A percentile compares a stretch with the other conserved stretches of the same genome.
These are phyloP conservation scores for Lissonota sp. DNA, from an alignment of 2,888 invertebrate species.

Conservation along the genomic window DNA sequence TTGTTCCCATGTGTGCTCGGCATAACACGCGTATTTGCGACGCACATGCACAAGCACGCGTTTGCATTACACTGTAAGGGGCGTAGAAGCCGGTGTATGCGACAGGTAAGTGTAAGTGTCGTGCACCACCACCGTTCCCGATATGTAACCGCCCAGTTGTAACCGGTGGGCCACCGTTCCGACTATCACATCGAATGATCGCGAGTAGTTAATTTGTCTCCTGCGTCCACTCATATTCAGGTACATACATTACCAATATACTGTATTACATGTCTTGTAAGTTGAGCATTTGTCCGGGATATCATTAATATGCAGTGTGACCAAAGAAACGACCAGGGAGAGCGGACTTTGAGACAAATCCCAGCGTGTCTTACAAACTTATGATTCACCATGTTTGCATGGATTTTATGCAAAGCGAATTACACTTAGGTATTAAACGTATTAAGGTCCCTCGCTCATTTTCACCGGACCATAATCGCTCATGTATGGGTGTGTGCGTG, in stretches of 20 bases:
- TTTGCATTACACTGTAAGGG: not conserved
- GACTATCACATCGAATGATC: constrained; percentile 67
- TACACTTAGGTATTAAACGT: constrained; percentile 32
- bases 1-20: too few species aligned
- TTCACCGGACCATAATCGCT: constrained; percentile 8
- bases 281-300: not conserved
- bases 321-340: not conserved
- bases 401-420: constrained; percentile 24
- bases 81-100: not conserved
- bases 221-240: constrained; percentile 38
- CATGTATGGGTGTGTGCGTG: not conserved
- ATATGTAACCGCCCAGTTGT: constrained; percentile 38
- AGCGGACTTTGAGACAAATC: not conserved
- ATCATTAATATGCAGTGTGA: not conserved
- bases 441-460: constrained; percentile 39
- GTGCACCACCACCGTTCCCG: constrained; percentile 41
- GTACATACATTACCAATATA: constrained; percentile 19
- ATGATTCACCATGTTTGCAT: constrained; percentile 16
- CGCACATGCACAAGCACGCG: not conserved
- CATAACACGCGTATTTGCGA: not conserved
- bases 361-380: not conserved
- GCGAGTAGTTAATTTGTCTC: constrained; percentile 71
- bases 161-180: constrained; percentile 39
- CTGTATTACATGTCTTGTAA: not conserved
- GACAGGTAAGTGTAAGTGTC: not conserved